Percentiles rank a stretch among this genome's conserved stretches.
These are phyloP conservation scores for Aphelinus atriplicis DNA, from an alignment of 1,140 invertebrate genomes.

Conservation along the genomic window DNA sequence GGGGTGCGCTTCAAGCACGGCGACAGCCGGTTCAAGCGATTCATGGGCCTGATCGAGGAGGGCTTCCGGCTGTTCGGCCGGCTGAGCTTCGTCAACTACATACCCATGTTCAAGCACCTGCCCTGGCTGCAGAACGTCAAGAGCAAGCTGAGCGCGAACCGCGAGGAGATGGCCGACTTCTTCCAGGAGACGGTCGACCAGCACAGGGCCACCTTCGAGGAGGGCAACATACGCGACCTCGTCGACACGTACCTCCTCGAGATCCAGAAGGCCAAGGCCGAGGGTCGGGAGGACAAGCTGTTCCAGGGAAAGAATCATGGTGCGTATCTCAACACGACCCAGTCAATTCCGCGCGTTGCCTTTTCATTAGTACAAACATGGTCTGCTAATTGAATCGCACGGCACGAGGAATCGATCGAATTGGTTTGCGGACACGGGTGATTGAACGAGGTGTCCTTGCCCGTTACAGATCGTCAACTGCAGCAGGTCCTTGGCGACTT, in stretches of 20 bases:
- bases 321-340: constrained; percentile 56
- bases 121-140: constrained; percentile 78
- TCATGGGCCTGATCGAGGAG: constrained; percentile 87
- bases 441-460: background rate
- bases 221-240: constrained; percentile 81
- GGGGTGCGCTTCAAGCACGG: constrained; percentile 83
- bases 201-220: constrained; percentile 80
- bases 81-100: constrained; percentile 74
- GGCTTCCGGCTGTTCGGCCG: constrained; percentile 86
- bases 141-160: constrained; percentile 83
- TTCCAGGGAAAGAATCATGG: constrained; percentile 84
- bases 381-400: no score
- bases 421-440: background rate
- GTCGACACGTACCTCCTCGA: constrained; percentile 87
- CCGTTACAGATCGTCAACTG: constrained; percentile 80
- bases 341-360: no score
- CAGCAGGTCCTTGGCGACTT: constrained; percentile 91
- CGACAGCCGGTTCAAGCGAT: constrained; percentile 78
- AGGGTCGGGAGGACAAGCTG: constrained; percentile 75
- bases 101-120: constrained; percentile 77
- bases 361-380: no score
- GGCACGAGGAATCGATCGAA: background rate
- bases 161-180: constrained; percentile 83
- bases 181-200: constrained; percentile 85
- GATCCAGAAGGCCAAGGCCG: constrained; percentile 81